Percentiles rank a stretch among this genome's conserved stretches.
These are phyloP conservation scores for Penaeus vannamei DNA, from an alignment of 1,140 invertebrate genomes.

Conservation along the genomic window DNA sequence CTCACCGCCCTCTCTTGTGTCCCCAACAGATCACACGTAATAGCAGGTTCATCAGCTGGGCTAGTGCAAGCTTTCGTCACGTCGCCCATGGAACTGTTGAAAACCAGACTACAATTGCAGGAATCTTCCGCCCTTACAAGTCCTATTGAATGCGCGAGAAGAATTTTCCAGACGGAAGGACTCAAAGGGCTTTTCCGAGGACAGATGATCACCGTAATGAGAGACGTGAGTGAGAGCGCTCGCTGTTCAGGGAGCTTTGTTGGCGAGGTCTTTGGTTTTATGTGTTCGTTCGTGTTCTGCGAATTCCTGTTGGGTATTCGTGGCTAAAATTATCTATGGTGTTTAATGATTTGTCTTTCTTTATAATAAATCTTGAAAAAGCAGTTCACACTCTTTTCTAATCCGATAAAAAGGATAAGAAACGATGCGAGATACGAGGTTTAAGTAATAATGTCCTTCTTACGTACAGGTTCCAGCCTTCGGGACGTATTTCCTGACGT, in stretches of 20 bases:
- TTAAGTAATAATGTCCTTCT: neutral
- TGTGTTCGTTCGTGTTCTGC: neutral
- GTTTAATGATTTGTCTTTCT: too few species aligned
- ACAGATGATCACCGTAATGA: conserved; percentile 80
- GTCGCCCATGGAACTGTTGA: conserved; percentile 89
- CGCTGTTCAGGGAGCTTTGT: neutral
- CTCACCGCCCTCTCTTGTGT: conserved; percentile 9
- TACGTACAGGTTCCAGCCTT: conserved; percentile 77
- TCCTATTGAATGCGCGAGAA: conserved; percentile 78
- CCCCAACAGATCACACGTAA: conserved; percentile 69
- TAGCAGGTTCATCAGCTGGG: conserved; percentile 77
- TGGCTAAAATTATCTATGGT: too few species aligned
- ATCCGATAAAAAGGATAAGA: neutral
- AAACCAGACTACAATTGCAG: conserved; percentile 84
- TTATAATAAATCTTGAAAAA: too few species aligned
- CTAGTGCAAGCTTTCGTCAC: conserved; percentile 85
- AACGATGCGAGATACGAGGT: neutral
- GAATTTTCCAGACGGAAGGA: conserved; percentile 79
- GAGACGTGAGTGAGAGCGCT: conserved; percentile 75
- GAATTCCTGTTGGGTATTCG: too few species aligned
- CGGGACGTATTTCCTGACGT: conserved; percentile 81
- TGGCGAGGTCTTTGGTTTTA: neutral
- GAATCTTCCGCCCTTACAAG: conserved; percentile 71
- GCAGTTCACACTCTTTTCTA: too few species aligned
- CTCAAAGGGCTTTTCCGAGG: conserved; percentile 82